Evolutionary conservation across 2,888 invertebrate genomes (phyloP), one percentile per base, ranked within the genome.

Genomic region (Drosophila subquinaria): DNA sequence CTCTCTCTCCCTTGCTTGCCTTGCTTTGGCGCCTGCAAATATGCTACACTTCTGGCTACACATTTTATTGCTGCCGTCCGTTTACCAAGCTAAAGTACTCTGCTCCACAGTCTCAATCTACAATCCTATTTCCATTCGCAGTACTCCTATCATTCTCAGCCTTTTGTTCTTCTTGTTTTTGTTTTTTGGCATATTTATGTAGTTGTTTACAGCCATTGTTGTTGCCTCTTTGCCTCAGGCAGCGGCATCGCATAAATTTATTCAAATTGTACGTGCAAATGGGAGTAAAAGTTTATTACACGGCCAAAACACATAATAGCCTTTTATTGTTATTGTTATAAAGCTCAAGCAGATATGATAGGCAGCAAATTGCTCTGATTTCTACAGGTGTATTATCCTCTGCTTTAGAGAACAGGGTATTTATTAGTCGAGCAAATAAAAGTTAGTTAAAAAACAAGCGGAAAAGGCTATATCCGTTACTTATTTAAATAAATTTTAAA

Each of bases 211-310:
- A 77, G 59, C 69, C 50, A 30, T 63, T 68, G 17, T 38, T 59
- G 38, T 36, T 50, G 55, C 36, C 36, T 38, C 38, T 27, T 51
- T 20, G 69, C 79, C 61, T 50, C 40, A 45, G 76, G 64, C 84
- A 40, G 42, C 68, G 87, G 69, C 53, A 69, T 52, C 66, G 69
- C 69, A 75, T 71, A 69, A 82, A 88, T 84, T 90, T 82, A 84
- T 88, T 70, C 72, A 73, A 85, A 82, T 82, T 79, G 75, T 88
- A 82, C 89, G 80, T 82, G 82, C 85, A 72, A 88, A 81, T 87
- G 81, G 73, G 42, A 66, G 13, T 63, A 52, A 74, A 59, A 62
- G 66, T 79, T 84, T 84, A 88, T 81, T 66, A 60, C 80, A 35
- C 36, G 40, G 51, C 17, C 52, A 56, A 52, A 17, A 48, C 47